Evolutionary conservation across 2,888 invertebrate genomes (phyloP).

Genomic region (Elaeidobius kamerunicus): DNA sequence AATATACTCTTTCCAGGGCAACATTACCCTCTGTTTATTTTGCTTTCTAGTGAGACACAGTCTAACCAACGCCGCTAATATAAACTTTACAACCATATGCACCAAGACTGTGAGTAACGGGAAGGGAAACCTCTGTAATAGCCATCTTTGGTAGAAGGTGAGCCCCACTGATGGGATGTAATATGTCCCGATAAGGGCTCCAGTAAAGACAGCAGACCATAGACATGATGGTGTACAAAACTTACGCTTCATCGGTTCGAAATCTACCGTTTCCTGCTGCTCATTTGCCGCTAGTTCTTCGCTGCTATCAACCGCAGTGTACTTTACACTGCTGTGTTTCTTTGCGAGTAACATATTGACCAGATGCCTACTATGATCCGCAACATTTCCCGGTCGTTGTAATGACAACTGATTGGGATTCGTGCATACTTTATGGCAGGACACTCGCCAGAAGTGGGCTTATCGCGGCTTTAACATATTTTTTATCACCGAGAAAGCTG

Average conservation of each 20-base stretch:
- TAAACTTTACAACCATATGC: constrained; percentile 86
- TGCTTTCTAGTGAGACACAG: constrained; percentile 56
- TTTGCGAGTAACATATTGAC: constrained; percentile 28
- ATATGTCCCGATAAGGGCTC: constrained; percentile 71
- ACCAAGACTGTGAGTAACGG: constrained; percentile 88
- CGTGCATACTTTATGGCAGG: background rate
- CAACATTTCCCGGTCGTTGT: background rate
- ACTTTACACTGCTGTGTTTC: constrained; percentile 24
- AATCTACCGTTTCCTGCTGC: constrained; percentile 39
- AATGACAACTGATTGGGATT: background rate
- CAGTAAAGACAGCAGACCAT: constrained; percentile 46
- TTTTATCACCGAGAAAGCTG: too few relatives aligned
- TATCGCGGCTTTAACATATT: too few relatives aligned
- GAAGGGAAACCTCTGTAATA: constrained; percentile 83
- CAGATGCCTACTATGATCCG: background rate
- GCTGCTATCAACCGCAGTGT: constrained; percentile 22
- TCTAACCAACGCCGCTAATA: constrained; percentile 72
- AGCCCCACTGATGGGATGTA: constrained; percentile 90
- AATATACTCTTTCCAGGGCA: constrained; percentile 77
- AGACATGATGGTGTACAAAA: constrained; percentile 44
- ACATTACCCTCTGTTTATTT: constrained; percentile 59
- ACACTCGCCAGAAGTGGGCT: background rate
- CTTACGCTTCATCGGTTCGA: constrained; percentile 42
- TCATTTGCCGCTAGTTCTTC: constrained; percentile 24
- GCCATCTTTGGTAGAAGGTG: constrained; percentile 95